Percentiles rank a stretch among this genome's conserved stretches.
Evolutionary conservation across 2,113 vertebrate genomes (phyloP).

Genomic region (Platysternon megacephalum): DNA sequence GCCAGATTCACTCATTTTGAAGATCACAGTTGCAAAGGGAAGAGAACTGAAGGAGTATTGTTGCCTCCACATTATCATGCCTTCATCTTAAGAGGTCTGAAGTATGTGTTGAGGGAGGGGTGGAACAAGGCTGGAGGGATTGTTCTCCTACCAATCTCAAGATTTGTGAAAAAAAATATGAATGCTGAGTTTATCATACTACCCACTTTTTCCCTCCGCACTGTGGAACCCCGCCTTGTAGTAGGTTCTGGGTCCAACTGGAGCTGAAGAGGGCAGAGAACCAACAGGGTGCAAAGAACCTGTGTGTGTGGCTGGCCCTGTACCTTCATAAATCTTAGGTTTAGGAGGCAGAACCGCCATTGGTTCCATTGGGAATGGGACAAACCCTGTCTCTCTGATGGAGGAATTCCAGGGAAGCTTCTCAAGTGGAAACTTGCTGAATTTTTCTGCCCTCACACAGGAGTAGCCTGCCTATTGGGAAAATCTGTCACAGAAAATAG

Average conservation of each 20-base stretch:
- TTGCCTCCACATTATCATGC: background rate
- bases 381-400: background rate
- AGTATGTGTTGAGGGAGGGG: background rate
- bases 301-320: background rate
- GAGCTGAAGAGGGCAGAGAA: background rate
- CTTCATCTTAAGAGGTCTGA: background rate
- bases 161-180: background rate
- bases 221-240: background rate
- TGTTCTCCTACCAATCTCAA: background rate
- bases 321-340: background rate
- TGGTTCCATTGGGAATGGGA: background rate
- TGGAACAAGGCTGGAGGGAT: background rate
- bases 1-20: background rate
- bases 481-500: background rate
- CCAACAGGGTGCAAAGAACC: background rate
- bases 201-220: background rate
- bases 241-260: background rate
- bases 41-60: background rate
- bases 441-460: background rate
- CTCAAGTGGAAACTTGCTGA: background rate
- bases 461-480: background rate
- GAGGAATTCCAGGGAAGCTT: background rate
- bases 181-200: background rate
- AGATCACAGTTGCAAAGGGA: background rate
- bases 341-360: background rate